Evolutionary conservation across 2,113 vertebrate genomes (phyloP).

Genomic region (Cavia porcellus): DNA sequence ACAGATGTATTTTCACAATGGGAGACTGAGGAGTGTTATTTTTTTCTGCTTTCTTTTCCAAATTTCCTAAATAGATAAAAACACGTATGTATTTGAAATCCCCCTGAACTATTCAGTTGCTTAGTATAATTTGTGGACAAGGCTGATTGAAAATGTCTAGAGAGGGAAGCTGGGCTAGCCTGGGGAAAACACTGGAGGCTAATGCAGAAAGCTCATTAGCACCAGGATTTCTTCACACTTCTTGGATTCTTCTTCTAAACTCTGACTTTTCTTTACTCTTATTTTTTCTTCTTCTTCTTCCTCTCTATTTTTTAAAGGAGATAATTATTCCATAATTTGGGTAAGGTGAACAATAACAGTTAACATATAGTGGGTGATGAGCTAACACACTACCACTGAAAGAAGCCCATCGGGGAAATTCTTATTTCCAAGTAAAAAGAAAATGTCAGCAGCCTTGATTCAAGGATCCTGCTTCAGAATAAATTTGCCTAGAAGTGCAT

Average conservation of each 20-base stretch:
- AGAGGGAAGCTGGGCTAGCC: slow-evolving; percentile 3
- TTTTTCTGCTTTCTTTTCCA: slow-evolving; percentile 9
- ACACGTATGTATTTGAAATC: neutral
- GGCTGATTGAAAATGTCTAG: slow-evolving; percentile 57
- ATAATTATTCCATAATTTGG: slow-evolving; percentile 36
- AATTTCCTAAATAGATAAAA: slow-evolving; percentile 46
- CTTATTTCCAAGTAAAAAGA: slow-evolving; percentile 62
- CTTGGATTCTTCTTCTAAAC: slow-evolving; percentile 52
- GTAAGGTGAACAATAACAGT: slow-evolving; percentile 16
- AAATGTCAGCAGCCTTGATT: slow-evolving; percentile 60
- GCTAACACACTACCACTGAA: neutral
- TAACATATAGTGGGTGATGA: neutral
- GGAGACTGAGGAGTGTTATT: neutral
- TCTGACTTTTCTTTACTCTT: neutral
- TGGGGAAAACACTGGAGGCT: slow-evolving; percentile 60
- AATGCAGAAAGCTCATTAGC: slow-evolving; percentile 71
- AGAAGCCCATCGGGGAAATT: neutral
- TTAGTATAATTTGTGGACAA: slow-evolving; percentile 34
- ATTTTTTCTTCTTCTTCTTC: neutral
- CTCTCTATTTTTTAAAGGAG: neutral
- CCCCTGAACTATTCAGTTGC: slow-evolving; percentile 57
- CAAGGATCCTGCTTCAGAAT: slow-evolving; percentile 42
- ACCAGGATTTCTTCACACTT: slow-evolving; percentile 31
- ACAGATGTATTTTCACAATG: neutral
- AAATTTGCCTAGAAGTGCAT: neutral